Base-by-base conservation (phyloP, 2,888 invertebrate genomes). In the Orthosia cruda region DNA sequence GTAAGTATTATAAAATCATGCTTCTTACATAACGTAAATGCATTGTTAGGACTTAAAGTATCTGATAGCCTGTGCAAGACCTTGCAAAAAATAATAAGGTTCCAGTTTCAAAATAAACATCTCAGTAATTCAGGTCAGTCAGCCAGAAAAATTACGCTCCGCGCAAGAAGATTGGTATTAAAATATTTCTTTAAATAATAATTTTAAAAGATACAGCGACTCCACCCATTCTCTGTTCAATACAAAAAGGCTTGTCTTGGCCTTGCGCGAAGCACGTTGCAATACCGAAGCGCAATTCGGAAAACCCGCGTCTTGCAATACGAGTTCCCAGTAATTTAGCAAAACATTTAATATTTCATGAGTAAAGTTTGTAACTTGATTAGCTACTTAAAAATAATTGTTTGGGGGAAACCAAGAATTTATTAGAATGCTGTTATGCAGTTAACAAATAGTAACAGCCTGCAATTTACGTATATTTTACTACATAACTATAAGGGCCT, bases 241-340 rank as follows among this genome's bases (percentile, higher is more conserved):
- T 81, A 74, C 81, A 86, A 77, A 76, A 87, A 88, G 74, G 77
- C 13, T 86, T 89, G 85, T 85, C 82, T 85, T 90, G 90, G 76
- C 88, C 87, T 90, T 94, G 92, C 93, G 94, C 94, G 73, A 88
- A 74, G 86, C 81, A 83, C 90, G 89, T 88, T 93, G 95, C 95
- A 96, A 93, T 93, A 92, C 91, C 72, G 74, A 81, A 66, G 87
- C 89, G 91, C 93, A 91, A 91, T 93, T 95, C 92, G 96, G 96
- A 94, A 96, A 96, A 95, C 93, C 96, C 96, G 88, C 79, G 89
- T 86, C 84, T 93, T 94, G 90, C 95, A 93, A 93, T 92, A 92
- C 85, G 77, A 88, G 88, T 91, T 92, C 89, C 88, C 85, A 89
- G 89, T 91, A 91, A 89, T 89, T 84, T 87, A 85, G 81, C 78